Evolutionary conservation across 2,888 invertebrate genomes (phyloP).

Genomic region (Lycocerus yunnanus): DNA sequence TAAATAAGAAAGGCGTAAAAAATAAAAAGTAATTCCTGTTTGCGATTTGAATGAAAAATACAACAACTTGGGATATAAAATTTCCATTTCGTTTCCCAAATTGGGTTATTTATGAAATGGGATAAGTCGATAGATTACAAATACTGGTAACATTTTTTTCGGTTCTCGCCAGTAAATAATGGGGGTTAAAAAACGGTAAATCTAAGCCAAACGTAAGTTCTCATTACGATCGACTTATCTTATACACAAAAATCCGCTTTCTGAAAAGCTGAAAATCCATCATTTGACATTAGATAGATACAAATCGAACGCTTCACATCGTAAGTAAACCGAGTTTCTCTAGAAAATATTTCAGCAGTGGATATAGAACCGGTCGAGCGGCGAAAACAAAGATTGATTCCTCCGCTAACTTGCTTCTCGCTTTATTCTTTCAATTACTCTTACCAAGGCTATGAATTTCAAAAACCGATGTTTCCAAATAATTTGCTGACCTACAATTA

Average conservation of each 20-base stretch:
- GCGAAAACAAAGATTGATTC: conserved; percentile 16
- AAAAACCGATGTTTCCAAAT: neutral
- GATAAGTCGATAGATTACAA: neutral
- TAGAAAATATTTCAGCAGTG: conserved; percentile 8
- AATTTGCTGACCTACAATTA: neutral
- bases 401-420: conserved; percentile 5
- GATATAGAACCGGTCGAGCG: conserved; percentile 12
- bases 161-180: neutral
- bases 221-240: neutral
- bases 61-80: neutral
- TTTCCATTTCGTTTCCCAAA: neutral
- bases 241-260: neutral
- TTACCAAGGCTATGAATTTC: conserved; percentile 3
- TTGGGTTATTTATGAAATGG: neutral
- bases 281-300: neutral
- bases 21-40: neutral
- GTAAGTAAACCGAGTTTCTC: conserved; percentile 8
- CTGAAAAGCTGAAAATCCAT: neutral
- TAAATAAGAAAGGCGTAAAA: neutral
- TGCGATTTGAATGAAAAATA: neutral
- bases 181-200: neutral
- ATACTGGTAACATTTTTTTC: neutral
- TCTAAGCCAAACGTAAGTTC: neutral
- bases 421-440: conserved; percentile 12
- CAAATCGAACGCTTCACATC: neutral